A percentile compares a stretch with the other conserved stretches of the same genome.
phyloP scores from a whole-genome alignment of 2,113 vertebrate species.

The Proteles cristata region DNA sequence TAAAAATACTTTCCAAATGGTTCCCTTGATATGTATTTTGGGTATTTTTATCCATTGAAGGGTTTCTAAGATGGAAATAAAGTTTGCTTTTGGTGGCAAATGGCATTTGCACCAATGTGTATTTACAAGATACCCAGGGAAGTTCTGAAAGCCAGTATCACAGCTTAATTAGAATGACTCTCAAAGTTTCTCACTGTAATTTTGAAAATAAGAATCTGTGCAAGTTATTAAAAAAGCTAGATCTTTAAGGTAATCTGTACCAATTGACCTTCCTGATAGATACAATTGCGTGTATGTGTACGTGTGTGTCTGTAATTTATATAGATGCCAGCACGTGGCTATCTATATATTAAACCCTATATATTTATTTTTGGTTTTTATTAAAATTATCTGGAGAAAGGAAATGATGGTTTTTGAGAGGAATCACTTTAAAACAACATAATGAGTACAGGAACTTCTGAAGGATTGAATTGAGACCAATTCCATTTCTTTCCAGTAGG shows the following conservation, averaged over 20 bases:
- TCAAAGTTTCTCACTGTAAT: constrained; percentile 79
- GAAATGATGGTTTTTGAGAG: constrained; percentile 41
- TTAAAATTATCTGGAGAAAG: constrained; percentile 44
- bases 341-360: constrained; percentile 53
- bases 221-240: constrained; percentile 43
- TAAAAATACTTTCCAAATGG: constrained; percentile 8
- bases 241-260: constrained; percentile 52
- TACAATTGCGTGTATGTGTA: constrained; percentile 16
- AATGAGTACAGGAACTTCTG: constrained; percentile 66
- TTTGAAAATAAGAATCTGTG: constrained; percentile 59
- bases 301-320: constrained; percentile 9
- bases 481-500: constrained; percentile 48
- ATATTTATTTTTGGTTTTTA: constrained; percentile 70
- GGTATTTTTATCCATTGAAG: constrained; percentile 70
- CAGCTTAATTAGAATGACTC: constrained; percentile 63
- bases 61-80: constrained; percentile 80
- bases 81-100: constrained; percentile 83
- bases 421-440: constrained; percentile 65
- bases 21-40: not conserved
- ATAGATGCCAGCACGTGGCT: constrained; percentile 59
- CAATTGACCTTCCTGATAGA: constrained; percentile 56
- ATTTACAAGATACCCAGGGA: constrained; percentile 75
- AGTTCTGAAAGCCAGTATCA: constrained; percentile 71
- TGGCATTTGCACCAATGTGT: constrained; percentile 68
- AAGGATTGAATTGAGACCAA: constrained; percentile 40